These are phyloP conservation scores for Takifugu rubripes DNA, from an alignment of 2,797 vertebrate genomes.

Conservation along the genomic window DNA sequence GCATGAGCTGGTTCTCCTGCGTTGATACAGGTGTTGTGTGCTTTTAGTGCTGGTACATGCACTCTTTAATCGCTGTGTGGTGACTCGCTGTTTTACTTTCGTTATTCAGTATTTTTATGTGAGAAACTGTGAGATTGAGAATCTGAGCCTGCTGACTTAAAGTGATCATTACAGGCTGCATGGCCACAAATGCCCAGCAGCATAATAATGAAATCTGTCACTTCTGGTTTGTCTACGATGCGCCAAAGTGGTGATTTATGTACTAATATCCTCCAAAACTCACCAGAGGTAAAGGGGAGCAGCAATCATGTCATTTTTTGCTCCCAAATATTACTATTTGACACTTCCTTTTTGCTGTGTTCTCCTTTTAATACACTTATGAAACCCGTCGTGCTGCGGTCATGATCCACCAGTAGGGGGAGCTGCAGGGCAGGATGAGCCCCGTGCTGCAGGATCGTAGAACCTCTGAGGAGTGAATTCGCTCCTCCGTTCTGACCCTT, in stretches of 20 bases:
- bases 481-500: conserved; percentile 51
- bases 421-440: conserved; percentile 58
- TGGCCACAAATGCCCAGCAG: conserved; percentile 57
- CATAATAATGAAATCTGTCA: conserved; percentile 61
- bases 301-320: conserved; percentile 1
- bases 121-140: no score
- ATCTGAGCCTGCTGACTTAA: neutral
- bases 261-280: conserved; percentile 48
- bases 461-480: conserved; percentile 27
- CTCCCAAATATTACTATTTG: neutral
- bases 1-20: conserved; percentile 17
- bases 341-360: neutral
- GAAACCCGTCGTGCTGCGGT: neutral
- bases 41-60: no score
- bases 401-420: conserved; percentile 52
- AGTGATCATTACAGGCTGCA: conserved; percentile 36
- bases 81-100: neutral
- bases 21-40: no score
- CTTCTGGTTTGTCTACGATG: conserved; percentile 60
- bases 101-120: no score
- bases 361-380: neutral
- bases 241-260: conserved; percentile 38
- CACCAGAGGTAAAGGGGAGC: neutral
- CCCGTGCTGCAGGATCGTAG: conserved; percentile 17
- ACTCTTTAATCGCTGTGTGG: no score